Conservation (phyloP, 2,888 invertebrate genomes). For the Serrognathus titanus region DNA sequence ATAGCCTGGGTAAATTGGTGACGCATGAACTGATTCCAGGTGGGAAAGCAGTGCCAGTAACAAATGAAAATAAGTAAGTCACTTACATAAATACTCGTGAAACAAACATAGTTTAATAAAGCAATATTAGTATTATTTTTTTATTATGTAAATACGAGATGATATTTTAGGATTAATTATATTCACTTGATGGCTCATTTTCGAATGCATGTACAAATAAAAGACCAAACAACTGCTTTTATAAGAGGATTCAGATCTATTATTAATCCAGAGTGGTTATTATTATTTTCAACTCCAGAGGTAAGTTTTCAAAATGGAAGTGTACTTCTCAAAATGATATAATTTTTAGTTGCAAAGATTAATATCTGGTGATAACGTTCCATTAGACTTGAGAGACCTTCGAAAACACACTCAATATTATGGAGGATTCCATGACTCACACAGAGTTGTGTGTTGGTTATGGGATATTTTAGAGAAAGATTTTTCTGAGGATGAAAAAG, state of each 20-base stretch:
- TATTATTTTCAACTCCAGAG: slow-evolving; percentile 93
- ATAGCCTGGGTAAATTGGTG: slow-evolving; percentile 87
- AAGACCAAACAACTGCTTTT: slow-evolving; percentile 94
- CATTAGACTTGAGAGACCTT: slow-evolving; percentile 83
- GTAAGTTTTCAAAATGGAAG: slow-evolving; percentile 46
- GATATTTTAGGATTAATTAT: slow-evolving; percentile 81
- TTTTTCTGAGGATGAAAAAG: slow-evolving; percentile 87
- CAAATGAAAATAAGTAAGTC: slow-evolving; percentile 88
- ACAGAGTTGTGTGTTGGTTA: slow-evolving; percentile 95
- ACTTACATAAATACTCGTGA: not conserved
- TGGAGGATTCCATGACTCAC: slow-evolving; percentile 98
- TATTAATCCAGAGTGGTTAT: slow-evolving; percentile 91
- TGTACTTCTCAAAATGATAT: not conserved
- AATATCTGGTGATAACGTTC: slow-evolving; percentile 94
- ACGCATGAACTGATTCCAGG: slow-evolving; percentile 96
- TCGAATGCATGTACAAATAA: slow-evolving; percentile 96
- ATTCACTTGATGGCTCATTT: slow-evolving; percentile 98
- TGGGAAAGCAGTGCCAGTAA: slow-evolving; percentile 88
- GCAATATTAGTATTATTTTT: not conserved
- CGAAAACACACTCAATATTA: slow-evolving; percentile 96
- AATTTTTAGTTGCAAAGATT: slow-evolving; percentile 74
- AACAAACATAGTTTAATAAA: not conserved
- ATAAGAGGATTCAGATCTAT: slow-evolving; percentile 94
- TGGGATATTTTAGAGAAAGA: slow-evolving; percentile 98
- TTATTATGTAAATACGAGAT: not conserved